Evolutionary conservation across 2,797 vertebrate species (phyloP).

Genomic region (Peromyscus attwateri): DNA sequence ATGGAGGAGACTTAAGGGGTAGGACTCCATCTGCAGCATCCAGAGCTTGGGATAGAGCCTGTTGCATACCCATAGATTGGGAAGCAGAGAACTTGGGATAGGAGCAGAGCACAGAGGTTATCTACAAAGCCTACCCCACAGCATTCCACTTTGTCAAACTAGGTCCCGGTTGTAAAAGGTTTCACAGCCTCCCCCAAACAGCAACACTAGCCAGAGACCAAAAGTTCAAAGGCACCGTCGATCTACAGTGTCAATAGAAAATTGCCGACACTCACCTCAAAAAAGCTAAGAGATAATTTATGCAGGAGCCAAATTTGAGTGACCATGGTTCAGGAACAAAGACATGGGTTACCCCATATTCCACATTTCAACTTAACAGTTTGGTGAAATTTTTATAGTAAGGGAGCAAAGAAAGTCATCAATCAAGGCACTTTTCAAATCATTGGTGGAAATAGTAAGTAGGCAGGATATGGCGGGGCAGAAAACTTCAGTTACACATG

Average conservation of each 20-base stretch:
- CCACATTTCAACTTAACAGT: background rate
- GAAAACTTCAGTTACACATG: background rate
- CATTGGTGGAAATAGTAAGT: background rate
- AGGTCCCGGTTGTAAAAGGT: background rate
- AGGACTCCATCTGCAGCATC: fast-evolving
- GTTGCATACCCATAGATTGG: background rate
- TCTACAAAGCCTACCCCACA: background rate
- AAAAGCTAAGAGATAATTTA: background rate
- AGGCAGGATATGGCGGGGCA: background rate
- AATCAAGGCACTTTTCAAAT: too few species aligned
- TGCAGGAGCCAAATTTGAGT: background rate
- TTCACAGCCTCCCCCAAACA: background rate
- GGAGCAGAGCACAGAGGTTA: background rate
- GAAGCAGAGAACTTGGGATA: background rate
- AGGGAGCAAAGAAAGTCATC: too few species aligned
- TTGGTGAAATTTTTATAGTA: background rate
- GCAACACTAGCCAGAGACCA: background rate
- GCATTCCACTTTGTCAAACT: background rate
- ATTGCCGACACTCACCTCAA: background rate
- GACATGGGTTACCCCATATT: background rate
- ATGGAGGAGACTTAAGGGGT: background rate
- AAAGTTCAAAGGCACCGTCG: background rate
- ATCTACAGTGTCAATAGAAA: background rate
- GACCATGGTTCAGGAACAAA: background rate
- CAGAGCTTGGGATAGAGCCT: background rate